Percentiles rank a stretch among this genome's conserved stretches.
Evolutionary conservation across 2,888 invertebrate genomes (phyloP).

Genomic region (Hylaea fasciaria): DNA sequence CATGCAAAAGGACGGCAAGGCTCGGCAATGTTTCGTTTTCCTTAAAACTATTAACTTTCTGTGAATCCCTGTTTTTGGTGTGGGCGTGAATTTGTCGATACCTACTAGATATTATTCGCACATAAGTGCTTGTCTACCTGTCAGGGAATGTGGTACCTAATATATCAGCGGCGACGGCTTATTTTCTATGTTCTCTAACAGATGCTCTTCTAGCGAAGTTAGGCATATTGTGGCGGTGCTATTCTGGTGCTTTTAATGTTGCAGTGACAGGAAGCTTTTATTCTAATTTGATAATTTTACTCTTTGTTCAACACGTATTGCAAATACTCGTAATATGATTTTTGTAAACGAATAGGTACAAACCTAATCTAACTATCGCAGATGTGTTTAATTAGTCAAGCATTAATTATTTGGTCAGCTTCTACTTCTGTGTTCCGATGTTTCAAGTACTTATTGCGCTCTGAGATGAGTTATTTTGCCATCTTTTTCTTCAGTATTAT

Average conservation of each 20-base stretch:
- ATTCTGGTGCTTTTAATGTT: no score
- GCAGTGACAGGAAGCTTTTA: no score
- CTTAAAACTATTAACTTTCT: constrained; percentile 23
- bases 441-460: no score
- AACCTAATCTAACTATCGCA: no score
- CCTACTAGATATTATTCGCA: constrained; percentile 11
- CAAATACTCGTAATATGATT: neutral
- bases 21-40: constrained; percentile 30
- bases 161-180: neutral
- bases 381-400: no score
- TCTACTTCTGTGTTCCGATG: no score
- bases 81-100: constrained; percentile 22
- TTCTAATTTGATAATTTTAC: no score
- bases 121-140: constrained; percentile 25
- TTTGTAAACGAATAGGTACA: no score
- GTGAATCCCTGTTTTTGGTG: constrained; percentile 26
- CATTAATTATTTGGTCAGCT: no score
- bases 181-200: constrained; percentile 1
- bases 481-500: no score
- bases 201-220: neutral
- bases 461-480: no score
- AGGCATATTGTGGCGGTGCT: neutral
- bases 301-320: neutral
- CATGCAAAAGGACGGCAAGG: constrained; percentile 28
- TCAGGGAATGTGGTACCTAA: constrained; percentile 11